phyloP scores from a whole-genome alignment of 35 echinoderm and acorn worm species.

The Apostichopus californicus region DNA sequence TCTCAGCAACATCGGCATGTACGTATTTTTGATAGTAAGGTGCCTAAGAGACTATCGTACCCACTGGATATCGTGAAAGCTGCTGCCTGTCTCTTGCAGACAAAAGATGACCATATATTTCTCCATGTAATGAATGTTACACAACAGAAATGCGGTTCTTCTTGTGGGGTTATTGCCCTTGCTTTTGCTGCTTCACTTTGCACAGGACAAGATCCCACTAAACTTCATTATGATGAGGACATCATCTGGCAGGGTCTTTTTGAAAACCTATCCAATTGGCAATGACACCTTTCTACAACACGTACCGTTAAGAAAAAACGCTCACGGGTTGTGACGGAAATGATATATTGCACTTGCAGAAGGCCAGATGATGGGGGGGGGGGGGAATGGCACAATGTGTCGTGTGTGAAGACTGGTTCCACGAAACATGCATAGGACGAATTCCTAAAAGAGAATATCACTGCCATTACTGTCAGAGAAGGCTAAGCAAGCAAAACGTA shows the following conservation, averaged over 20 bases:
- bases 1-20: neutral
- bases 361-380: neutral
- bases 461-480: neutral
- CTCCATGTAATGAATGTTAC: slow-evolving; percentile 26
- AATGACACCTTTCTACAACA: neutral
- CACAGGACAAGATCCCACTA: slow-evolving; percentile 9
- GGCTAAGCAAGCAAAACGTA: neutral
- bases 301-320: neutral
- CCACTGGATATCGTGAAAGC: slow-evolving; percentile 22
- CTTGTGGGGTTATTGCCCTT: slow-evolving; percentile 36
- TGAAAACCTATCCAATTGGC: neutral
- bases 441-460: neutral
- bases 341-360: neutral
- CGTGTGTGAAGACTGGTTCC: neutral
- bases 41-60: neutral
- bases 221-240: neutral
- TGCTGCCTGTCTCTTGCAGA: slow-evolving; percentile 15
- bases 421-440: neutral
- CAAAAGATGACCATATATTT: neutral
- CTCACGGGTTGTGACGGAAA: neutral
- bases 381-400: neutral
- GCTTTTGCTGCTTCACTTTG: slow-evolving; percentile 12
- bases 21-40: neutral
- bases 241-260: neutral
- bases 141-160: slow-evolving; percentile 28